Percentiles rank a stretch among this genome's conserved stretches.
These are phyloP conservation scores for Smutsia temminckii DNA, from an alignment of 2,797 vertebrate genomes.

Conservation along the genomic window DNA sequence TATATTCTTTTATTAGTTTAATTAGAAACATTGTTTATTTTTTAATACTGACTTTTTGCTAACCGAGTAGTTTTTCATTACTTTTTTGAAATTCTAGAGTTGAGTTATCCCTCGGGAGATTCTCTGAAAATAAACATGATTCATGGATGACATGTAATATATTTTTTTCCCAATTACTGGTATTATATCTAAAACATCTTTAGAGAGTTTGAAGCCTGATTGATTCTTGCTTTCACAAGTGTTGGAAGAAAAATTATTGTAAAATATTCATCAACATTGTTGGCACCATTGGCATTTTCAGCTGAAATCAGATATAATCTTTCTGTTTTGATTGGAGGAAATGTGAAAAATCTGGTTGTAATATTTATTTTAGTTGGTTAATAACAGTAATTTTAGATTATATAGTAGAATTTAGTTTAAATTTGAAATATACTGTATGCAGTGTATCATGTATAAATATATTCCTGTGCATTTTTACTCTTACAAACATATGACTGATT, in stretches of 20 bases:
- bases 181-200: conserved; percentile 1
- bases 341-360: neutral
- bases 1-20: conserved; percentile 3
- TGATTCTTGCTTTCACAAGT: neutral
- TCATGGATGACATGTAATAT: neutral
- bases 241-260: neutral
- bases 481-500: neutral
- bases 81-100: neutral
- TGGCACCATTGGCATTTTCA: conserved; percentile 10
- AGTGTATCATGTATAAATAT: neutral
- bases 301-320: neutral
- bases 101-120: neutral
- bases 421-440: neutral
- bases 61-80: neutral
- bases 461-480: neutral
- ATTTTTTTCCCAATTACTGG: neutral
- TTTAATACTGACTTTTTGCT: neutral
- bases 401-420: neutral
- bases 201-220: conserved; percentile 9
- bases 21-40: neutral
- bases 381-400: neutral
- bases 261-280: neutral
- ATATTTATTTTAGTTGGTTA: conserved; percentile 33
- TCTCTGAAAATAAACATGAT: neutral
- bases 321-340: neutral